Conservation (phyloP, 92 coral and sea anemone genomes). For the Zoanthus sansibaricus region DNA sequence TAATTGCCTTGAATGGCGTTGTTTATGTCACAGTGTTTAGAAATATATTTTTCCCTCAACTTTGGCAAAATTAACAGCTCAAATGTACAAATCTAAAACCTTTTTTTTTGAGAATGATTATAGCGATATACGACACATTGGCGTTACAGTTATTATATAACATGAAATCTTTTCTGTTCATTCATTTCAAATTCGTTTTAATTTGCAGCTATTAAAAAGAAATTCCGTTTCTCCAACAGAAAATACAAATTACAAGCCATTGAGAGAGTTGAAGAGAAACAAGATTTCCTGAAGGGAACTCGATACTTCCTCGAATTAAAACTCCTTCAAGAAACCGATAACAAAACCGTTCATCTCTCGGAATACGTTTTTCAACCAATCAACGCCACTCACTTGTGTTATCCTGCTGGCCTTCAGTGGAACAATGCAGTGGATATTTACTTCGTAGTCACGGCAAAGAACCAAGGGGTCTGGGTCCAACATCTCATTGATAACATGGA, state of each 20-base stretch:
- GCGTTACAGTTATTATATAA: no score
- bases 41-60: no score
- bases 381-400: slow-evolving; percentile 35
- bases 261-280: slow-evolving; percentile 47
- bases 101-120: no score
- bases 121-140: no score
- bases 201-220: no score
- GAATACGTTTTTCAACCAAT: slow-evolving; percentile 54
- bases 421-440: slow-evolving; percentile 52
- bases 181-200: no score
- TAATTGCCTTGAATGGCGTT: no score
- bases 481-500: slow-evolving; percentile 60
- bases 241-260: slow-evolving; percentile 36
- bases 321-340: slow-evolving; percentile 38
- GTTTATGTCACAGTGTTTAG: no score
- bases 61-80: no score
- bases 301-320: slow-evolving; percentile 53
- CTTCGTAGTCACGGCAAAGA: slow-evolving; percentile 51
- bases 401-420: slow-evolving; percentile 59
- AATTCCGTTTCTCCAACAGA: slow-evolving; percentile 9
- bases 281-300: slow-evolving; percentile 17
- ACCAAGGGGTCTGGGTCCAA: slow-evolving; percentile 59
- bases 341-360: slow-evolving; percentile 47
- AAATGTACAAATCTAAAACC: no score
- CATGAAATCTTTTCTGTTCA: no score